These are phyloP conservation scores for Eurois occulta DNA, from an alignment of 2,888 invertebrate species.

Conservation along the genomic window DNA sequence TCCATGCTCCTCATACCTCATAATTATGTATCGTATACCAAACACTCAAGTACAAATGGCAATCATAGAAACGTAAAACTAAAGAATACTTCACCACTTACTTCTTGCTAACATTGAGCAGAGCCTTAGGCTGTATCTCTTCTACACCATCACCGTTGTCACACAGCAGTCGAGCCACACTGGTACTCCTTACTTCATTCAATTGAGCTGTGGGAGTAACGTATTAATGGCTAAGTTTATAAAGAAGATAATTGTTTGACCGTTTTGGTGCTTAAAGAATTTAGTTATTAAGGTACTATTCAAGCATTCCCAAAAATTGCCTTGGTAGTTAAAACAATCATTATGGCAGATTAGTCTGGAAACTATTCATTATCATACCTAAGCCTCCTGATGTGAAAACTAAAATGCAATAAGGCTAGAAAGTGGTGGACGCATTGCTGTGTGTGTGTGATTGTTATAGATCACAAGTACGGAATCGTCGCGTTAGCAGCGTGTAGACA, in stretches of 20 bases:
- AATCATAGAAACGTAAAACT: background rate
- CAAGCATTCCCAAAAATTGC: background rate
- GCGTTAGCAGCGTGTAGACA: background rate
- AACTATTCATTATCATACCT: background rate
- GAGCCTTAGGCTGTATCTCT: slow-evolving; percentile 81
- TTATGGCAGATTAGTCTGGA: background rate
- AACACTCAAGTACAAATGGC: background rate
- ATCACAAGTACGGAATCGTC: background rate
- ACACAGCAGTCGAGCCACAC: slow-evolving; percentile 93
- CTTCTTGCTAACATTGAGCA: slow-evolving; percentile 52
- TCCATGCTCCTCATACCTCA: background rate
- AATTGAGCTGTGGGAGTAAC: slow-evolving; percentile 63
- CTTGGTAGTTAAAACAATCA: background rate
- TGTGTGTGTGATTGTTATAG: background rate
- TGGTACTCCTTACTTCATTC: slow-evolving; percentile 92
- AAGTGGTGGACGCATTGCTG: background rate
- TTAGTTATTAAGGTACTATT: no score
- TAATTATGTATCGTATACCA: background rate
- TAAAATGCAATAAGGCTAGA: background rate
- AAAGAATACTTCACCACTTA: slow-evolving; percentile 1
- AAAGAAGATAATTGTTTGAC: background rate
- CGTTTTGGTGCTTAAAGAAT: background rate
- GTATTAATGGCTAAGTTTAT: no score
- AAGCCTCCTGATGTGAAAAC: background rate
- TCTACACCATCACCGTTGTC: slow-evolving; percentile 92